Conservation (phyloP, 2,797 vertebrate species). For the Glossophaga mutica region DNA sequence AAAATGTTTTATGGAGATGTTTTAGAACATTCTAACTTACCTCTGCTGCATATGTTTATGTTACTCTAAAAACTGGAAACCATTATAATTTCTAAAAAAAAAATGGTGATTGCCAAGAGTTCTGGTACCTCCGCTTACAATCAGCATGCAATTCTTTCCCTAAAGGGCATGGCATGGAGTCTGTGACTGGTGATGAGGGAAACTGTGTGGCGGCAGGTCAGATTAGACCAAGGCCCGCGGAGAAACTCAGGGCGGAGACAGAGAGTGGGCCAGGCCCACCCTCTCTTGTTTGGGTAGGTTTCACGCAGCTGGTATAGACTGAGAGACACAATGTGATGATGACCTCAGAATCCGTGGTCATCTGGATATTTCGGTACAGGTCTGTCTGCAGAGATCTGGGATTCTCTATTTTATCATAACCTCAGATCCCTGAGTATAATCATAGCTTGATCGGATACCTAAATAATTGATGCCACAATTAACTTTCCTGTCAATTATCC, state of each 20-base stretch:
- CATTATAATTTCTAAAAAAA: not conserved
- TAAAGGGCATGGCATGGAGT: rapidly evolving
- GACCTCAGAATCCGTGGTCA: not conserved
- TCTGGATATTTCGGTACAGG: not conserved
- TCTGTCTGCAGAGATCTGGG: not conserved
- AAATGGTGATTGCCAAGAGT: not conserved
- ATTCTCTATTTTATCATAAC: not conserved
- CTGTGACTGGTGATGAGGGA: not conserved
- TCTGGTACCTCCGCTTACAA: not conserved
- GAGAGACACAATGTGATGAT: not conserved
- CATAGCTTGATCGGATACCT: not conserved
- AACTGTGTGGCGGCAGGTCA: not conserved
- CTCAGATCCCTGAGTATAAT: not conserved
- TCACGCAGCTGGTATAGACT: not conserved
- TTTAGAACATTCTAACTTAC: slow-evolving; percentile 24
- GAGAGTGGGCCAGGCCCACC: not conserved
- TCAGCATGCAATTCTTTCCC: not conserved
- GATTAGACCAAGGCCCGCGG: not conserved
- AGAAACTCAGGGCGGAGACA: not conserved
- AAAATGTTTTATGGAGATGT: not conserved
- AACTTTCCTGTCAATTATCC: not conserved
- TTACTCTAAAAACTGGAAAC: slow-evolving; percentile 14
- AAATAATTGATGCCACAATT: not conserved
- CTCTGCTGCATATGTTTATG: not conserved
- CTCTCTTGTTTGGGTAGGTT: not conserved